Conservation (phyloP, 2,113 vertebrate species). For the Neopipo cinnamomea region DNA sequence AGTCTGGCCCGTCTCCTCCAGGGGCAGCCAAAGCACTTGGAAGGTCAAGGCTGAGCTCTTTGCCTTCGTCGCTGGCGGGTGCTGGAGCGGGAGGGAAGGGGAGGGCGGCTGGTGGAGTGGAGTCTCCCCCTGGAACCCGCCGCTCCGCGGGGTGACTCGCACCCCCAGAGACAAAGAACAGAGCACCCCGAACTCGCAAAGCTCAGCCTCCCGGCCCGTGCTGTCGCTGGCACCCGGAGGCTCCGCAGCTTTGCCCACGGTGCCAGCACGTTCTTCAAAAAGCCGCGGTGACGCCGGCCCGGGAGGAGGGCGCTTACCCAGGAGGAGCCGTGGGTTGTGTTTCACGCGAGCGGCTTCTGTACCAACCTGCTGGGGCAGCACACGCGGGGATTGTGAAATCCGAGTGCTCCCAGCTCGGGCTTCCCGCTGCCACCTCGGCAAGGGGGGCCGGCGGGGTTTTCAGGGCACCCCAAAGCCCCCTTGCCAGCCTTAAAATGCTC, state of each 20-base stretch:
- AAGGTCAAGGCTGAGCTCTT: not conserved
- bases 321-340: not conserved
- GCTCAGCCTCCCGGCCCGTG: not conserved
- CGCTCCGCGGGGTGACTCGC: not conserved
- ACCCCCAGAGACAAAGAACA: not conserved
- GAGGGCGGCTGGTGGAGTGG: not conserved
- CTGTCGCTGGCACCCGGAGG: not conserved
- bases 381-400: not conserved
- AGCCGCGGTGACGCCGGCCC: not conserved
- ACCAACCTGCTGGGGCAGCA: slow-evolving; percentile 15
- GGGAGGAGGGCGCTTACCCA: not conserved
- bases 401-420: not conserved
- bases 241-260: not conserved
- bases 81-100: not conserved
- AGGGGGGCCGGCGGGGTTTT: not conserved
- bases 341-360: not conserved
- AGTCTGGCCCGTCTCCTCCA: not conserved
- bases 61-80: not conserved
- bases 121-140: not conserved
- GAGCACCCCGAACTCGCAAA: not conserved
- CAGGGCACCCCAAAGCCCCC: not conserved
- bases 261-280: not conserved
- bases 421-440: not conserved
- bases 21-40: not conserved
- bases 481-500: not conserved